A percentile compares a stretch with the other conserved stretches of the same genome.
phyloP scores from a whole-genome alignment of 2,888 invertebrate species.

The Agriotes lineatus region DNA sequence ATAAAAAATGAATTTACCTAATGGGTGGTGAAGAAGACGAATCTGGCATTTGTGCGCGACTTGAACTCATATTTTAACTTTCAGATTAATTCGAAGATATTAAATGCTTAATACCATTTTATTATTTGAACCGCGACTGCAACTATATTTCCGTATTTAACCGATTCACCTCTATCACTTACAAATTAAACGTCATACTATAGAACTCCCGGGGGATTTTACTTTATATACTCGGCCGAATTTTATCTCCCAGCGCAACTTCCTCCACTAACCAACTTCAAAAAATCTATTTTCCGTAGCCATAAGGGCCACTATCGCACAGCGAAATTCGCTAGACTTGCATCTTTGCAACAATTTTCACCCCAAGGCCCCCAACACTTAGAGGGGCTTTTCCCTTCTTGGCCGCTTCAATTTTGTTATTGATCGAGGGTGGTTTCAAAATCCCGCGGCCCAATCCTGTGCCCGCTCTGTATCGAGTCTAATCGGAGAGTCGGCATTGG shows the following conservation, averaged over 20 bases:
- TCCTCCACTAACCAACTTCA: not conserved
- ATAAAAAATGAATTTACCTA: constrained; percentile 65
- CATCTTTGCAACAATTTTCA: not conserved
- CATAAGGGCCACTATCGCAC: not conserved
- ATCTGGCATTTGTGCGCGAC: constrained; percentile 75
- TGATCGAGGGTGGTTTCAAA: constrained; percentile 27
- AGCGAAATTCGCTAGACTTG: not conserved
- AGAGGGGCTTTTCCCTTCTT: not conserved
- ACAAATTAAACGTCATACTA: not conserved
- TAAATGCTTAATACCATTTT: too few species aligned
- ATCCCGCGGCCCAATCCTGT: constrained; percentile 21
- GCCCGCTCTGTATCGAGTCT: constrained; percentile 42
- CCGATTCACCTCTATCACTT: not conserved
- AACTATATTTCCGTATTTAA: not conserved
- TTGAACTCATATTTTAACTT: constrained; percentile 54
- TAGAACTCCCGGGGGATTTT: constrained; percentile 49
- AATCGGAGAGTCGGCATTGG: constrained; percentile 23
- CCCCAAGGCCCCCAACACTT: not conserved
- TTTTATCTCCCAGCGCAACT: not conserved
- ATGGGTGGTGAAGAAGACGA: constrained; percentile 78
- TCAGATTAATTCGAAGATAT: too few species aligned
- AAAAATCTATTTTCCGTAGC: not conserved
- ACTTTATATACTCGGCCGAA: constrained; percentile 52
- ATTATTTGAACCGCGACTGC: too few species aligned
- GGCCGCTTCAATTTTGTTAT: constrained; percentile 2